phyloP scores from a whole-genome alignment of 2,113 vertebrate species.

The Capreolus pygargus region DNA sequence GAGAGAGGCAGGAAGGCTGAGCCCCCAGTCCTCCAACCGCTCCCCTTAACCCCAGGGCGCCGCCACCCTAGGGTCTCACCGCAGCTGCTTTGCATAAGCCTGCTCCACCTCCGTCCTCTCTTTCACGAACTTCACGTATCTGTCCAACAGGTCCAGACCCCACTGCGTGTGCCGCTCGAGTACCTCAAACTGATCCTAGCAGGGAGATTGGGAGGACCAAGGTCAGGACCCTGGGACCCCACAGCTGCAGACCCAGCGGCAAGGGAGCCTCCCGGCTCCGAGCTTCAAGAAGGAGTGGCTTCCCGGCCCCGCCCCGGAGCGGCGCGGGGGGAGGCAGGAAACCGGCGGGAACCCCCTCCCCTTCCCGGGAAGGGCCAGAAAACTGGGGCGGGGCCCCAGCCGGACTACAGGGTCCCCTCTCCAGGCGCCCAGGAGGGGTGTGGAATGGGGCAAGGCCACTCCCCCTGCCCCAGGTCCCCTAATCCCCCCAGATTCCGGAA shows the following conservation, averaged over 20 bases:
- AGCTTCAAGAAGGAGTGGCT: constrained; percentile 20
- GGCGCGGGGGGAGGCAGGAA: constrained; percentile 58
- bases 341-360: constrained; percentile 61
- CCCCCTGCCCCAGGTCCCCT: constrained; percentile 28
- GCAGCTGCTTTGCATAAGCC: constrained; percentile 90
- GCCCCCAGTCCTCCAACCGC: not conserved
- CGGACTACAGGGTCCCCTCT: not conserved
- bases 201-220: not conserved
- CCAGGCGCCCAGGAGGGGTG: not conserved
- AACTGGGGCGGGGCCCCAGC: constrained; percentile 8
- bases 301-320: constrained; percentile 46
- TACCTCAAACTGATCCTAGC: constrained; percentile 90
- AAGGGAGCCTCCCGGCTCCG: not conserved
- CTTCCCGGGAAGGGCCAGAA: constrained; percentile 49
- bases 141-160: constrained; percentile 91
- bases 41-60: not conserved
- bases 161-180: constrained; percentile 93
- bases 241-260: not conserved
- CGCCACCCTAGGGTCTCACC: constrained; percentile 73
- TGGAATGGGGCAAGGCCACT: not conserved
- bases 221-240: not conserved
- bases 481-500: constrained; percentile 71
- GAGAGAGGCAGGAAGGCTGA: constrained; percentile 35
- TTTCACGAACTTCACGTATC: constrained; percentile 93
- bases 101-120: constrained; percentile 92